Evolutionary conservation across 2,113 vertebrate species (phyloP).

Genomic region (Hymenochirus boettgeri): DNA sequence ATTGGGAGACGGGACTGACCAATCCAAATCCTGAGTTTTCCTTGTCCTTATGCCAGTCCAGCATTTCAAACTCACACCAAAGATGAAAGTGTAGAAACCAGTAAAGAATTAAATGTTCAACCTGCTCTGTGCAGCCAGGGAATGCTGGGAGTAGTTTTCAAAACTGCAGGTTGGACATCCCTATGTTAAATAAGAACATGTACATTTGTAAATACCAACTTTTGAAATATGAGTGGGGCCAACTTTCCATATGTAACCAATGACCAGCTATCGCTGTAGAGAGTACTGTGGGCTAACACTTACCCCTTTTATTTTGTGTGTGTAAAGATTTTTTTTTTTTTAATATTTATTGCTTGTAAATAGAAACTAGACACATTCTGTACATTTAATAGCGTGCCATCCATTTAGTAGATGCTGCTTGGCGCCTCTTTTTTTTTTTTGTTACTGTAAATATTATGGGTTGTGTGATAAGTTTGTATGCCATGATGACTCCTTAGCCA

Average conservation of each 20-base stretch:
- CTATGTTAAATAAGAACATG: no score
- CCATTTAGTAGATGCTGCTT: background rate
- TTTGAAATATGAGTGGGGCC: slow-evolving; percentile 13
- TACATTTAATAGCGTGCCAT: slow-evolving; percentile 53
- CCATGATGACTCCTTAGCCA: background rate
- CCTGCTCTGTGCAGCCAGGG: no score
- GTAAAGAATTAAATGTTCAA: background rate
- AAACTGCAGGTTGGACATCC: no score
- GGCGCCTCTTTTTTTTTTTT: slow-evolving; percentile 9
- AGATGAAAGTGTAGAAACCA: slow-evolving; percentile 9
- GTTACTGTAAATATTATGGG: slow-evolving; percentile 25
- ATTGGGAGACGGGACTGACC: background rate
- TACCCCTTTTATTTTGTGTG: background rate
- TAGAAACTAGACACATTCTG: slow-evolving; percentile 59
- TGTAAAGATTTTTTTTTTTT: slow-evolving; percentile 45
- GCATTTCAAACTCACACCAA: slow-evolving; percentile 36
- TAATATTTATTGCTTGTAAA: slow-evolving; percentile 81
- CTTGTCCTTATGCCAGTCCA: slow-evolving; percentile 10
- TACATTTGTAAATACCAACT: no score
- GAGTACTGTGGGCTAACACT: background rate
- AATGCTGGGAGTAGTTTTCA: no score
- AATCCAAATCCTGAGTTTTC: background rate
- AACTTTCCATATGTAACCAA: slow-evolving; percentile 3
- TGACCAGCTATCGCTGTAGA: background rate
- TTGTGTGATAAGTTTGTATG: background rate